A percentile compares a stretch with the other conserved stretches of the same genome.
Conservation (phyloP, 2,797 vertebrate genomes). For the Gouania willdenowi region DNA sequence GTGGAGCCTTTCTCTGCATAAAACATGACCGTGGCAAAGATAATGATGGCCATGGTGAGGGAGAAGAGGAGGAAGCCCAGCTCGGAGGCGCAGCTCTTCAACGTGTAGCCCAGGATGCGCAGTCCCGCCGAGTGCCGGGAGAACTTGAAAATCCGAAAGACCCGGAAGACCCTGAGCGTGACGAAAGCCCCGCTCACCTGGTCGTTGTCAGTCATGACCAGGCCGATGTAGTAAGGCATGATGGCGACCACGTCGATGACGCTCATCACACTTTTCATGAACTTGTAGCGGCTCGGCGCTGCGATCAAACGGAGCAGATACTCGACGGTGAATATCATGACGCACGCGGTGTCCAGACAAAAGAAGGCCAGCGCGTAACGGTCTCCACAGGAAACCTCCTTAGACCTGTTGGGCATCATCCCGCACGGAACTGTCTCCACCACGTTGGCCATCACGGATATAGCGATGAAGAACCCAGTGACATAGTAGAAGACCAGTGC, state of each 20-base stretch:
- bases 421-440: slow-evolving; percentile 93
- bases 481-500: slow-evolving; percentile 96
- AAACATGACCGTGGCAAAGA: slow-evolving; percentile 97
- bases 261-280: slow-evolving; percentile 94
- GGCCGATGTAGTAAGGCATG: slow-evolving; percentile 94
- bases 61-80: slow-evolving; percentile 96
- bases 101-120: slow-evolving; percentile 91
- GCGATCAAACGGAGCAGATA: slow-evolving; percentile 88
- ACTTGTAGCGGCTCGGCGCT: slow-evolving; percentile 89
- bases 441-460: slow-evolving; percentile 93
- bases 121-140: slow-evolving; percentile 94
- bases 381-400: slow-evolving; percentile 88
- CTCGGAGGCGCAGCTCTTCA: slow-evolving; percentile 95
- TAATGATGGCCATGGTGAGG: slow-evolving; percentile 97
- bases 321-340: slow-evolving; percentile 94
- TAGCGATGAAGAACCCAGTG: slow-evolving; percentile 94
- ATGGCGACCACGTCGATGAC: slow-evolving; percentile 96
- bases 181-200: slow-evolving; percentile 95
- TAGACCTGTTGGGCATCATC: slow-evolving; percentile 78
- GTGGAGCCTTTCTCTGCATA: slow-evolving; percentile 94
- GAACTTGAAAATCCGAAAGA: slow-evolving; percentile 98
- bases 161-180: slow-evolving; percentile 90
- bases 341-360: slow-evolving; percentile 92
- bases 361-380: slow-evolving; percentile 94
- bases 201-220: slow-evolving; percentile 96